Percentiles rank a stretch among this genome's conserved stretches.
Conservation (phyloP, 2,113 vertebrate genomes). For the Hiodon tergisus region DNA sequence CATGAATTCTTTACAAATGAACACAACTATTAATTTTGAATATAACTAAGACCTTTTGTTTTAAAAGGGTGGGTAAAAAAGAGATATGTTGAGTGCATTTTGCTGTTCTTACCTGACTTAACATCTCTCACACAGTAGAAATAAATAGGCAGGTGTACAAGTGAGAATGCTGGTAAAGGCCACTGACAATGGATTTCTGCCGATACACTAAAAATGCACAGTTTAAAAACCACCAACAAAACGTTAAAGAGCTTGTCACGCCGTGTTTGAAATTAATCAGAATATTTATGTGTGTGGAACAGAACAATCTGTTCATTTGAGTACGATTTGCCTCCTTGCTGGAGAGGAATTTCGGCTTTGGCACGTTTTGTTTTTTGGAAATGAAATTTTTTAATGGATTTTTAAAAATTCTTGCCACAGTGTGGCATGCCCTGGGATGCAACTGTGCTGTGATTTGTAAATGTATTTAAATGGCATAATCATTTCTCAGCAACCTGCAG, state of each 20-base stretch:
- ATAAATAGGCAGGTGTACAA: too few species aligned
- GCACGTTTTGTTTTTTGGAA: conserved; percentile 6
- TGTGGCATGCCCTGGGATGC: conserved; percentile 8
- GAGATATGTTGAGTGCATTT: not conserved
- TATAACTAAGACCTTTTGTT: too few species aligned
- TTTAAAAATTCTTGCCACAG: conserved; percentile 7
- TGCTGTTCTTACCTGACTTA: not conserved
- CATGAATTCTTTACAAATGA: too few species aligned
- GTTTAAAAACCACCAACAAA: conserved; percentile 21
- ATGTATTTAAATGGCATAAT: not conserved
- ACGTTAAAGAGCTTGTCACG: conserved; percentile 2
- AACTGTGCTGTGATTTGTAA: not conserved
- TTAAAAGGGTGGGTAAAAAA: too few species aligned
- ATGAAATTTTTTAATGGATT: conserved; percentile 15
- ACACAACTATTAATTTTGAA: too few species aligned
- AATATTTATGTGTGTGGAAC: conserved; percentile 27
- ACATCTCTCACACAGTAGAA: too few species aligned
- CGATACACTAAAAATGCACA: too few species aligned
- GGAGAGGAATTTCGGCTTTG: conserved; percentile 23
- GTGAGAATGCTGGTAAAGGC: too few species aligned
- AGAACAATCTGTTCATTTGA: conserved; percentile 27
- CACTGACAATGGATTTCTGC: too few species aligned
- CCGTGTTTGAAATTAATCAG: conserved; percentile 26
- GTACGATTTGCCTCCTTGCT: conserved; percentile 7
- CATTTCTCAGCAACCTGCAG: too few species aligned